phyloP scores from a whole-genome alignment of 2,113 vertebrate genomes.

The Limanda limanda region DNA sequence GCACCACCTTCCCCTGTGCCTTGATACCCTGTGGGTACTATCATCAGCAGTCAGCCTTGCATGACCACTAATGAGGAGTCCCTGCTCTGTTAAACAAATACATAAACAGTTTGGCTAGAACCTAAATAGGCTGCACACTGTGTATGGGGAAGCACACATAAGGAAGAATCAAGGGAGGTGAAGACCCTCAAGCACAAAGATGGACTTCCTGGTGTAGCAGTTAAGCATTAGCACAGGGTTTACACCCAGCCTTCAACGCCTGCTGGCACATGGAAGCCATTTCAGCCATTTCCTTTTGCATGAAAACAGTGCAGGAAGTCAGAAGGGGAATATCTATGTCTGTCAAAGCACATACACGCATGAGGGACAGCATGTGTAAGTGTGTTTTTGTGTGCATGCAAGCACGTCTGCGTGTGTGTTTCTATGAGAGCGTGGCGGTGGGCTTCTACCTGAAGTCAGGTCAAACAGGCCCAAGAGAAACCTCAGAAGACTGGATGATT shows the following conservation, averaged over 20 bases:
- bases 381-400: slow-evolving; percentile 51
- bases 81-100: slow-evolving; percentile 61
- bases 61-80: slow-evolving; percentile 61
- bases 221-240: slow-evolving; percentile 43
- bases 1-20: slow-evolving; percentile 53
- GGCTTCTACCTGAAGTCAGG: slow-evolving; percentile 52
- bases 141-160: background rate
- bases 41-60: slow-evolving; percentile 59
- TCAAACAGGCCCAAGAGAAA: slow-evolving; percentile 53
- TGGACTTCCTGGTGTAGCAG: slow-evolving; percentile 37
- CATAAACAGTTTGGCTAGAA: slow-evolving; percentile 53
- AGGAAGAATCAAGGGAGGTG: slow-evolving; percentile 21
- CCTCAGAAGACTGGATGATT: slow-evolving; percentile 57
- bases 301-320: slow-evolving; percentile 51
- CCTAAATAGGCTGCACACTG: slow-evolving; percentile 52
- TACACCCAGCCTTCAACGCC: slow-evolving; percentile 53
- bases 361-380: slow-evolving; percentile 54
- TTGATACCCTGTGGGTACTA: slow-evolving; percentile 58
- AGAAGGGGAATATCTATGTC: slow-evolving; percentile 31
- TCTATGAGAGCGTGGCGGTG: slow-evolving; percentile 14
- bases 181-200: slow-evolving; percentile 30
- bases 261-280: slow-evolving; percentile 71
- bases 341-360: slow-evolving; percentile 52
- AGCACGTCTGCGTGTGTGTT: slow-evolving; percentile 36
- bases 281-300: slow-evolving; percentile 41